A percentile compares a stretch with the other conserved stretches of the same genome.
Conservation (phyloP, 1,140 invertebrate species). For the Sycophila sp. region DNA sequence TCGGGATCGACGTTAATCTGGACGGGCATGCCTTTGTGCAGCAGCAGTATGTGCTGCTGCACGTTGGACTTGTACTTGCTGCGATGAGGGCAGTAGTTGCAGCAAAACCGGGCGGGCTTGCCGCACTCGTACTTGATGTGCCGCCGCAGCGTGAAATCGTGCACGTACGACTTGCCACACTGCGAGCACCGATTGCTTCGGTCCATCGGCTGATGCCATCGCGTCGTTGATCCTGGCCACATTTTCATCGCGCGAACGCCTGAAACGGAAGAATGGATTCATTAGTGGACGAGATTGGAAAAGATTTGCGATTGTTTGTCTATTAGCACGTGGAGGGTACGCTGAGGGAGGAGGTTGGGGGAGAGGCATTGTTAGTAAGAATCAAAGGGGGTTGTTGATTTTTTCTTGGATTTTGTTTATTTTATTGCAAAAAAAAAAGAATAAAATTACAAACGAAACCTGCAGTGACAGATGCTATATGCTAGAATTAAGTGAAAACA, state of each 20-base stretch:
- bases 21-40: slow-evolving; percentile 9
- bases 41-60: slow-evolving; percentile 43
- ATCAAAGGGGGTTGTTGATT: no score
- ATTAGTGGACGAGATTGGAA: background rate
- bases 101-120: slow-evolving; percentile 22
- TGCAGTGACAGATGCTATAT: no score
- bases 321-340: no score
- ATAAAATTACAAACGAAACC: no score
- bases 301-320: background rate
- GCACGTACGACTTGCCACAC: slow-evolving; percentile 23
- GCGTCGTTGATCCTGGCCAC: background rate
- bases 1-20: slow-evolving; percentile 23
- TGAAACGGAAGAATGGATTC: background rate
- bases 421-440: no score
- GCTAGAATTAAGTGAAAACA: no score
- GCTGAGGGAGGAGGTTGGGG: no score
- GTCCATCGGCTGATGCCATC: background rate
- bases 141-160: slow-evolving; percentile 15
- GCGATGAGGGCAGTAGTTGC: slow-evolving; percentile 50
- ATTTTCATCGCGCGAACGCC: background rate
- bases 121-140: slow-evolving; percentile 30
- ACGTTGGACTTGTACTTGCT: slow-evolving; percentile 49
- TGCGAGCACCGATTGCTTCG: background rate
- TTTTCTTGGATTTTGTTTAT: no score
- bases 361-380: no score